Conservation (phyloP, 2,888 invertebrate species). For the Clivina fossor region DNA sequence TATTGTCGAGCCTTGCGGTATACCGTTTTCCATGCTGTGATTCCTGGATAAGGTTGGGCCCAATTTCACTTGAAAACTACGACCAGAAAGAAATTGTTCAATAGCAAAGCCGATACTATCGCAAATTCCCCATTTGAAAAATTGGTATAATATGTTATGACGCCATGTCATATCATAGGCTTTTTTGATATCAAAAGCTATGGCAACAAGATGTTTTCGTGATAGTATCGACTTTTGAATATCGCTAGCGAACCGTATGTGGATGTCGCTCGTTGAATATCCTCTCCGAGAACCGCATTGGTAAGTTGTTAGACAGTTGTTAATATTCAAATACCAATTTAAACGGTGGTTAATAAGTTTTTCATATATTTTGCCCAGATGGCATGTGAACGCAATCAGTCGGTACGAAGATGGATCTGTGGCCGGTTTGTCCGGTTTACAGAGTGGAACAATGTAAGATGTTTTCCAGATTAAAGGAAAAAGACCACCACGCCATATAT, state of each 20-base stretch:
- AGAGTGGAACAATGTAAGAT: background rate
- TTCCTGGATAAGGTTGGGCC: background rate
- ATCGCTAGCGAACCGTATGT: background rate
- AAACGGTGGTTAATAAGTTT: slow-evolving; percentile 3
- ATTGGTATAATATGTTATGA: background rate
- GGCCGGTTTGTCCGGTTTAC: background rate
- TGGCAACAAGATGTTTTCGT: background rate
- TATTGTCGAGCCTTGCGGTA: background rate
- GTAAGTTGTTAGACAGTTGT: background rate
- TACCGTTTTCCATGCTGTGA: background rate
- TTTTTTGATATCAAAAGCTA: background rate
- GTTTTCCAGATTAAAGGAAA: too few relatives aligned
- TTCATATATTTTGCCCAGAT: slow-evolving; percentile 2
- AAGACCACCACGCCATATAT: too few relatives aligned
- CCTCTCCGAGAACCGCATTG: background rate
- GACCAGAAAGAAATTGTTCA: background rate
- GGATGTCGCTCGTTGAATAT: background rate
- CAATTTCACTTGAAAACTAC: background rate
- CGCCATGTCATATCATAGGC: slow-evolving; percentile 3
- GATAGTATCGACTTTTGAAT: background rate
- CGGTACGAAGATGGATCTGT: background rate
- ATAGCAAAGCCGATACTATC: too few relatives aligned
- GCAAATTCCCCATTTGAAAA: background rate
- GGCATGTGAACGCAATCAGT: slow-evolving; percentile 1
- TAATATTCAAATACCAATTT: background rate